These are phyloP conservation scores for Myzus persicae DNA, from an alignment of 1,140 invertebrate species.

Conservation along the genomic window DNA sequence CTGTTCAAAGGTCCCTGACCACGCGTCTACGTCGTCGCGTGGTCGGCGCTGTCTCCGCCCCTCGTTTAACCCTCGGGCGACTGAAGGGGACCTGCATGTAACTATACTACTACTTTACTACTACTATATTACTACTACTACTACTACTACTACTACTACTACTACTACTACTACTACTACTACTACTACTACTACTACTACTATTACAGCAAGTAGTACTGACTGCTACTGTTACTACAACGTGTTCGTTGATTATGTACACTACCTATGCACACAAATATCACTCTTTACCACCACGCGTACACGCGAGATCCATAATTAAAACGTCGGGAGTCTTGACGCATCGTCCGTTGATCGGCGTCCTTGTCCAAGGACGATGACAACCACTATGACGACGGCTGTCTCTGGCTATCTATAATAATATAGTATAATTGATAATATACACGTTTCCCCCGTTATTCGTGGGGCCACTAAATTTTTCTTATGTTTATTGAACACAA, in stretches of 20 bases:
- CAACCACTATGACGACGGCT: neutral
- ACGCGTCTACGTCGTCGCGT: slow-evolving; percentile 51
- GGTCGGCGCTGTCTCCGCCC: slow-evolving; percentile 49
- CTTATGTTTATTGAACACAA: neutral
- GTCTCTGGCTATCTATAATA: neutral
- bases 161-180: slow-evolving; percentile 1
- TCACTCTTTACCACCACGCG: neutral
- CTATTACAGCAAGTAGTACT: neutral
- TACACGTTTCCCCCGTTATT: neutral
- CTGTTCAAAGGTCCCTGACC: slow-evolving; percentile 55
- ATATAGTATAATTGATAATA: neutral
- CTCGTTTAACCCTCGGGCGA: slow-evolving; percentile 53
- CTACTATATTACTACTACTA: neutral
- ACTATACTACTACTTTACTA: neutral
- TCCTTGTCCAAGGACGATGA: slow-evolving; percentile 33
- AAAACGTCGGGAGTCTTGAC: neutral
- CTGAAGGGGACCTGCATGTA: neutral
- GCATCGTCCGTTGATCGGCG: neutral
- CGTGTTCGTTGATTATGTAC: neutral
- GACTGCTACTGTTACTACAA: slow-evolving; percentile 16
- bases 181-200: slow-evolving; percentile 1
- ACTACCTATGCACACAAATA: neutral
- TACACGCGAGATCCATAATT: neutral
- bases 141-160: neutral
- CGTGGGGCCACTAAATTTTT: neutral